Percentiles rank a stretch among this genome's conserved stretches.
Conservation (phyloP, 2,797 vertebrate genomes). For the Smutsia gigantea region DNA sequence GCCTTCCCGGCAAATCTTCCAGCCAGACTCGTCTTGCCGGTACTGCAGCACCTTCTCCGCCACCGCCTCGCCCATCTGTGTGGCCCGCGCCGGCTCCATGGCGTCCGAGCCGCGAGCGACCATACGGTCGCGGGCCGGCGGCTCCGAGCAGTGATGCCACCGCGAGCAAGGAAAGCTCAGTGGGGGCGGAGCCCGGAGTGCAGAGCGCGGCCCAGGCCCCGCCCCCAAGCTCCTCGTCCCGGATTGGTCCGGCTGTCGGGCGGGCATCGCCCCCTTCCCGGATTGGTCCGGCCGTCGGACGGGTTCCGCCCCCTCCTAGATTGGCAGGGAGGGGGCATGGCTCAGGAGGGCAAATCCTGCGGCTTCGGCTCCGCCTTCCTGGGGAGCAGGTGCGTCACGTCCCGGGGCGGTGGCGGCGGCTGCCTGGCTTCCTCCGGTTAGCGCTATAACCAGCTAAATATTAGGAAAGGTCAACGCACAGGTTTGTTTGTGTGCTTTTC, state of each 20-base stretch:
- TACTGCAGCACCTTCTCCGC: slow-evolving; percentile 89
- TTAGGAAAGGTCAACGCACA: background rate
- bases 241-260: background rate
- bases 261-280: rapidly evolving
- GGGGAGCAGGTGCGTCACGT: background rate
- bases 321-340: background rate
- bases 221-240: background rate
- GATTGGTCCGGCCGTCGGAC: background rate
- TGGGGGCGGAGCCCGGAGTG: background rate
- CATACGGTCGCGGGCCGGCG: rapidly evolving
- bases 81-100: slow-evolving; percentile 69
- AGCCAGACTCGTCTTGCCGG: slow-evolving; percentile 89
- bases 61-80: slow-evolving; percentile 85
- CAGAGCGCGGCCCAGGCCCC: background rate
- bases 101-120: rapidly evolving
- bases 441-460: background rate
- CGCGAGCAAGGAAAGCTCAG: too few relatives aligned
- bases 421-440: background rate
- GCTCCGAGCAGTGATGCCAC: rapidly evolving
- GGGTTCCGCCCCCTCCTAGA: background rate
- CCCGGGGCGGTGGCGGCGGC: background rate
- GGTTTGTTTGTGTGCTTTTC: background rate
- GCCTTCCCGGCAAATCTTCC: slow-evolving; percentile 91
- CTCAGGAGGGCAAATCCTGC: rapidly evolving
- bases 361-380: too few relatives aligned